A percentile compares a stretch with the other conserved stretches of the same genome.
Evolutionary conservation across 2,113 vertebrate species (phyloP).

Genomic region (Sphaerodactylus townsendi): DNA sequence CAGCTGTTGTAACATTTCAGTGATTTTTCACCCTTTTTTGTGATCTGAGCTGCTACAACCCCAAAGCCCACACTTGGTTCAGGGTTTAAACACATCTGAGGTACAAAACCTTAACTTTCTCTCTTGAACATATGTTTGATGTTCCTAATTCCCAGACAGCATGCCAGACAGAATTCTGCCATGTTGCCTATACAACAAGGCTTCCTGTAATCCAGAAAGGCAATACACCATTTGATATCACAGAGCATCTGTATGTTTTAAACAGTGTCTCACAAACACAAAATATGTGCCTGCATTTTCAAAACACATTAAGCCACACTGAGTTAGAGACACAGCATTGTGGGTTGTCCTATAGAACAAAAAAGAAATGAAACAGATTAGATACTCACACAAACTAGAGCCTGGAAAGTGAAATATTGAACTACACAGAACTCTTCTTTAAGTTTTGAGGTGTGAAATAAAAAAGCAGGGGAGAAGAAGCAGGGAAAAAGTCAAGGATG

Average conservation of each 20-base stretch:
- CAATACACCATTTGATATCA: not conserved
- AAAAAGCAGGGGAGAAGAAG: no score
- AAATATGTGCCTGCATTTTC: not conserved
- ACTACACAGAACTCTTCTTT: not conserved
- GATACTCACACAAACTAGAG: not conserved
- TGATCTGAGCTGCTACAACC: not conserved
- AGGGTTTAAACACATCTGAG: not conserved
- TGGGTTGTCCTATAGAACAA: not conserved
- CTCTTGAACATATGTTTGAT: not conserved
- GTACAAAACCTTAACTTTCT: not conserved
- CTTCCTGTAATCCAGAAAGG: not conserved
- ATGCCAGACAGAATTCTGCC: not conserved
- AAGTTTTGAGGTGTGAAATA: no score
- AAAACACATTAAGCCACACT: no score
- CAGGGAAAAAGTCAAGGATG: no score
- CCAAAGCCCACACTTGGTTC: not conserved
- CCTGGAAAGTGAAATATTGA: not conserved
- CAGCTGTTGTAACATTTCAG: not conserved
- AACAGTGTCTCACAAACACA: not conserved
- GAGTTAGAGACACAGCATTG: no score
- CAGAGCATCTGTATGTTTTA: not conserved
- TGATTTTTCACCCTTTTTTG: not conserved
- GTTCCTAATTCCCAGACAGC: not conserved
- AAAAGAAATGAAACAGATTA: not conserved
- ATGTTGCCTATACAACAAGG: not conserved